Base-by-base conservation (phyloP, 2,113 vertebrate species). In the Cathartes aura region DNA sequence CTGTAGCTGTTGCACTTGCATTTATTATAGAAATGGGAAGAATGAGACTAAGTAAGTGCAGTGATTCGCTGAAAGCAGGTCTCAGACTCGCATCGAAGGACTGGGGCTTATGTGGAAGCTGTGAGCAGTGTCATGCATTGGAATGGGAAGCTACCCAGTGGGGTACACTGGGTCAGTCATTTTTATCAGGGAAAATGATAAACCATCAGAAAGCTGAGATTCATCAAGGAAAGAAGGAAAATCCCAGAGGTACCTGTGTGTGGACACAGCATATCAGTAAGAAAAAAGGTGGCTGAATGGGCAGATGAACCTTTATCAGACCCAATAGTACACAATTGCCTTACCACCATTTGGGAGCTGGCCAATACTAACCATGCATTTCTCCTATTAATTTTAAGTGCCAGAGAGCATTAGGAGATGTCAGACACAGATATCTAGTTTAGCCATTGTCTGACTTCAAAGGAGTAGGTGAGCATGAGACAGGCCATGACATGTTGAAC, bases 1-100 rank as follows among this genome's bases (percentile, higher is more conserved):
- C 53, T 94, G 81, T 85, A 88, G 67, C 50, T 91, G 40, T 82
- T 91, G 34, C 22, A 38, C 40, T 96, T 82, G 30, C 17, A 36
- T 92, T 91, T 89, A 29, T 78, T 86, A 34, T 11, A 70, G 80
- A 52, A 93, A 71, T 5, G 56, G 60, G 40, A 81, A 92, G 59
- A 83, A 78, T 53, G 59, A 75, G 64, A 42, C 18, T 20, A 23
- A 50, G 16, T 53, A 6, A 15, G 21, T 40, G 82, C 40, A 43
- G 40, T 50, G 78, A 36, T 70, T 56, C 10, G 5, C 64, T 82
- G 66, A 84, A 70, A 68, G 43, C 36, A 78, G 38, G 26, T 62
- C 64, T 89, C 26, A 22, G 43, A 11, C 52, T 83, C 3, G 1
- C 32, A 16, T 15, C 0, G 0, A 58, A 50, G 53, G 58, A 19